Evolutionary conservation across 2,797 vertebrate species (phyloP), one percentile per base, ranked within the genome.

Genomic region (Xyrichtys novacula): DNA sequence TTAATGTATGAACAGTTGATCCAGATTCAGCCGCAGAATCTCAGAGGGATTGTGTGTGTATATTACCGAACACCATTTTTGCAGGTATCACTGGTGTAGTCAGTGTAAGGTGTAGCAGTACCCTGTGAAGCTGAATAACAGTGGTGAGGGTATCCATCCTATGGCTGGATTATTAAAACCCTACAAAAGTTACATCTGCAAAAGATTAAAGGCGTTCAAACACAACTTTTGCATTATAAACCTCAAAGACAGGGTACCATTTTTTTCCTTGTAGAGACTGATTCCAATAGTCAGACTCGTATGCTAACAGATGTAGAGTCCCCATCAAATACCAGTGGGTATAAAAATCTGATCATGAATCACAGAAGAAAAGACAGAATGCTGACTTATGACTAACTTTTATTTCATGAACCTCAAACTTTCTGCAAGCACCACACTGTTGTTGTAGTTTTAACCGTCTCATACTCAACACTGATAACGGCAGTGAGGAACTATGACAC

Each of bases 1-100:
- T 67, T 12, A 50, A 31, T 50, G 29, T 16, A 48, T 39, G 39
- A 72, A 34, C 20, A 23, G 36, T 23, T 49, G 55, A 56, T 65
- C 17, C 34, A 50, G 22, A 22, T 15, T 54, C 50, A 20, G 7
- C 3, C 3, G 49, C 17, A 29, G 23, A 36, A 47, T 14, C 32
- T 32, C 20, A 10, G 19, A 42, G 49, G 64, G 39, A 50, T 58
- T 55, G 61, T 32, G 17, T 34, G 8, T 58, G n/a, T 54, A 16
- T 5, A n/a, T 49, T 5, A 50, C 55, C 58, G 31, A 59, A 70
- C 6, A 10, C 12, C 40, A 42, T 52, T 28, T 54, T 44, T 38
- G 9, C 58, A 38, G 23, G 7, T 52, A 20, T 63, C 12, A 3
- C 34, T 40, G 28, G 7, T 19, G 34, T 46, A 66, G 40, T 36